A percentile compares a stretch with the other conserved stretches of the same genome.
Conservation (phyloP, 2,888 invertebrate genomes). For the Chesias legatella region DNA sequence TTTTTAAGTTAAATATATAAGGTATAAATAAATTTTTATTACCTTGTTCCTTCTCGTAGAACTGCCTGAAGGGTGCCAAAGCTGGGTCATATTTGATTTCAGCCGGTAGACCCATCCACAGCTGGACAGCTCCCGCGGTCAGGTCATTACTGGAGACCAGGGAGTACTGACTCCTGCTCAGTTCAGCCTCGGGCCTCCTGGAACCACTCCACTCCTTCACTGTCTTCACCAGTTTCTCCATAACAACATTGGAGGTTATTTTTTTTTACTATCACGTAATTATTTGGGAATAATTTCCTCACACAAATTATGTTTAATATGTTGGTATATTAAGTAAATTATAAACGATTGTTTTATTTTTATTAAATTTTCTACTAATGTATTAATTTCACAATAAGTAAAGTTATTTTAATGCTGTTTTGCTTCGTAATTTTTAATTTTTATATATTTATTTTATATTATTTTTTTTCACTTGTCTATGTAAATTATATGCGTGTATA, state of each 20-base stretch:
- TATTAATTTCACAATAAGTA: too few relatives aligned
- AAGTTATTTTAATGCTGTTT: too few relatives aligned
- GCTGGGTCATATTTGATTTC: constrained; percentile 84
- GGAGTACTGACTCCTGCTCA: constrained; percentile 70
- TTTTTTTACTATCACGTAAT: not conserved
- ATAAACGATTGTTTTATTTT: too few relatives aligned
- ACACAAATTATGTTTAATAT: not conserved
- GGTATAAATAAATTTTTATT: too few relatives aligned
- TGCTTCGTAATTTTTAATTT: too few relatives aligned
- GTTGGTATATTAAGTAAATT: not conserved
- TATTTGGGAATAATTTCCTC: too few relatives aligned
- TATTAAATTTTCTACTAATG: too few relatives aligned
- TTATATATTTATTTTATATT: too few relatives aligned
- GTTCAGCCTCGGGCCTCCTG: constrained; percentile 62
- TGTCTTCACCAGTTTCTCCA: constrained; percentile 50
- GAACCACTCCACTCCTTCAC: constrained; percentile 55
- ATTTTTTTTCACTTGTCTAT: too few relatives aligned
- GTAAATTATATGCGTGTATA: too few relatives aligned
- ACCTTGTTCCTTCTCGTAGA: constrained; percentile 75
- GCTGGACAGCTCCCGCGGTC: constrained; percentile 80
- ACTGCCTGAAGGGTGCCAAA: constrained; percentile 78
- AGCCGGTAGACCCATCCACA: constrained; percentile 83
- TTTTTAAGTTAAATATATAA: too few relatives aligned
- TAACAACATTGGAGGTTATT: constrained; percentile 20
- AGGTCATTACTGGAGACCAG: constrained; percentile 75